A percentile compares a stretch with the other conserved stretches of the same genome.
phyloP scores from a whole-genome alignment of 1,140 invertebrate genomes.

The Zaprionus camerounensis region DNA sequence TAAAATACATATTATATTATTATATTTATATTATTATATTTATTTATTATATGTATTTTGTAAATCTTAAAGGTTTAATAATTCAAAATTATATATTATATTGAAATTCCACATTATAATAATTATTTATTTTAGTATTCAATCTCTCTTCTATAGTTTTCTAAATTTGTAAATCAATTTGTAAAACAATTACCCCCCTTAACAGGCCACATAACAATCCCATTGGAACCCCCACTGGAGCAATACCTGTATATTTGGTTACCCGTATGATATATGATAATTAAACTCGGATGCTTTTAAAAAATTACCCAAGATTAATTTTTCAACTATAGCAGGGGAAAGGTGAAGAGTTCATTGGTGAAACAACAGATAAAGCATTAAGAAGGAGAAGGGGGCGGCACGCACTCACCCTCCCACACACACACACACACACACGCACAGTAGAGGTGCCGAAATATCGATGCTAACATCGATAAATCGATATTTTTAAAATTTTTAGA shows the following conservation, averaged over 20 bases:
- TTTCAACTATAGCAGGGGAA: not conserved
- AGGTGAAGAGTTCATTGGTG: conserved; percentile 1
- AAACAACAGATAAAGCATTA: not conserved
- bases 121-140: no score
- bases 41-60: no score
- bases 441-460: no score
- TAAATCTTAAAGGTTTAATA: no score
- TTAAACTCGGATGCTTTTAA: conserved; percentile 1
- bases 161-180: not conserved
- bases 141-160: no score
- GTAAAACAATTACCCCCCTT: not conserved
- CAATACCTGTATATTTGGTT: not conserved
- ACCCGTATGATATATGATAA: not conserved
- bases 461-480: no score
- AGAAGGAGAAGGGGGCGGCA: not conserved
- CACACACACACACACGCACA: no score
- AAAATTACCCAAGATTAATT: conserved; percentile 4
- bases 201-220: not conserved
- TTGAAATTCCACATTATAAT: no score
- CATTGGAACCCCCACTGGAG: not conserved
- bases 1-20: no score
- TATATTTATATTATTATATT: no score
- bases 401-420: not conserved
- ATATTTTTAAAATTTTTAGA: no score
- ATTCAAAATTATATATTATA: no score